Evolutionary conservation across 2,888 invertebrate species (phyloP).

Genomic region (Oxyscelio sp.): DNA sequence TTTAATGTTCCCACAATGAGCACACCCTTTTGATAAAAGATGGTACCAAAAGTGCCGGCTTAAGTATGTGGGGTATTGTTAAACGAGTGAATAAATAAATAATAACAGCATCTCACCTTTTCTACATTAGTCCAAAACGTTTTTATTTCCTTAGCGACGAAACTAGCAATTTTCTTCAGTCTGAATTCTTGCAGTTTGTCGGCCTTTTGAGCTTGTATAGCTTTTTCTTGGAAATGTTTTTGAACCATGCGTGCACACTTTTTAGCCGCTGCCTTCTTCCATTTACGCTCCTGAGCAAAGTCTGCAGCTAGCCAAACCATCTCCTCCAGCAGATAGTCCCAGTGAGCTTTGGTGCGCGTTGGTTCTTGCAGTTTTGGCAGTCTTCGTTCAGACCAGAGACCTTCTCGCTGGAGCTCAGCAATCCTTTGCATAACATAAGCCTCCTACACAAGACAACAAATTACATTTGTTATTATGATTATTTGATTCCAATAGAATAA

Average conservation of each 20-base stretch:
- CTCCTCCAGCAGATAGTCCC: constrained; percentile 99
- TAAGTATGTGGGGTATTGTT: constrained; percentile 88
- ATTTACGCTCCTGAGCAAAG: constrained; percentile 98
- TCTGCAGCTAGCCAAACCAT: constrained; percentile 99
- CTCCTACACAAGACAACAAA: too few relatives aligned
- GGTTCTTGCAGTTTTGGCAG: constrained; percentile 98
- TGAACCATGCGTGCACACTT: constrained; percentile 97
- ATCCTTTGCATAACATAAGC: constrained; percentile 98
- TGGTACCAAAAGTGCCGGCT: constrained; percentile 86
- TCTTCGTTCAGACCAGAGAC: constrained; percentile 97
- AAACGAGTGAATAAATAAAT: too few relatives aligned
- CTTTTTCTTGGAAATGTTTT: constrained; percentile 97
- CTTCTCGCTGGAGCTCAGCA: constrained; percentile 96
- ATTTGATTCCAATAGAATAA: too few relatives aligned
- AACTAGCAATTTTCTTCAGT: too few relatives aligned
- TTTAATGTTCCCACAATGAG: constrained; percentile 88
- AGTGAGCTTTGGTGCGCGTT: constrained; percentile 96
- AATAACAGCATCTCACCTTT: too few relatives aligned
- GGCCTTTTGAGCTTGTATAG: constrained; percentile 95
- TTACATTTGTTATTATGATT: too few relatives aligned
- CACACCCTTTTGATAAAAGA: constrained; percentile 84
- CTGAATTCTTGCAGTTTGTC: constrained; percentile 97
- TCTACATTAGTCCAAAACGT: too few relatives aligned
- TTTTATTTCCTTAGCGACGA: too few relatives aligned
- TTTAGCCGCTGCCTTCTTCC: constrained; percentile 98